Base-by-base conservation (phyloP, 2,113 vertebrate species). In the Microcebus griseorufus region DNA sequence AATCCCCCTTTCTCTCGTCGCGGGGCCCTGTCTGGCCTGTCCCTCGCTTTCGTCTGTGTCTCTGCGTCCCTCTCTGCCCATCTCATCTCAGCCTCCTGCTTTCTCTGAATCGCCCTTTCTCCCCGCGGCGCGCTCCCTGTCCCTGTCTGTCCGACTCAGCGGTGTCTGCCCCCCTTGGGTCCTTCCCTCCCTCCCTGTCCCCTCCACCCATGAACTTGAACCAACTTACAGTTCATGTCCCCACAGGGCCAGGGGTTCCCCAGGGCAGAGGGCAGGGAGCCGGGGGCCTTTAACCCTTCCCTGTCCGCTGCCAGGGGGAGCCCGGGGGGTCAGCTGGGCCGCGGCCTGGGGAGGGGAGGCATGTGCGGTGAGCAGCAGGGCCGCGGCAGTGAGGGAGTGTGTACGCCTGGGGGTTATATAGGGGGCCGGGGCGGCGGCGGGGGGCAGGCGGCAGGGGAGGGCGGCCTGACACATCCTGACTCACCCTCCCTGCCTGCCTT, bases 401-500 rank as follows among this genome's bases (percentile, higher is more conserved):
- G 97, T 60, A 18, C 94, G 97, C 96, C 97, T 83, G 92, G 89
- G 78, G 79, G 82, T 96, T 97, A 96, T 97, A 96, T 97, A 96
- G 95, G 97, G 90, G 79, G 97, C 96, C 91, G 83, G 91, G 96
- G 95, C 96, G 90, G 94, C 64, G 96, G 97, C 82, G 89, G 93
- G 96, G 93, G 95, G 96, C 97, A 94, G 96, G 97, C 95, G 65
- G 97, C 92, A 69, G 95, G 95, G 96, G 96, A 95, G 97, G 97
- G 94, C 93, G 84, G 97, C 97, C 97, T 98, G 97, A 98, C 97
- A 97, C 97, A 97, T 97, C 95, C 97, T 98, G 97, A 98, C 96
- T 98, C 97, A 98, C 97, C 95, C 96, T 97, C 97, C 96, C 97
- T 94, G 94, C 95, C 97, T 97, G 97, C 97, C 97, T 98, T 98